phyloP scores from a whole-genome alignment of 2,797 vertebrate species.

The Muraenolepis orangiensis region DNA sequence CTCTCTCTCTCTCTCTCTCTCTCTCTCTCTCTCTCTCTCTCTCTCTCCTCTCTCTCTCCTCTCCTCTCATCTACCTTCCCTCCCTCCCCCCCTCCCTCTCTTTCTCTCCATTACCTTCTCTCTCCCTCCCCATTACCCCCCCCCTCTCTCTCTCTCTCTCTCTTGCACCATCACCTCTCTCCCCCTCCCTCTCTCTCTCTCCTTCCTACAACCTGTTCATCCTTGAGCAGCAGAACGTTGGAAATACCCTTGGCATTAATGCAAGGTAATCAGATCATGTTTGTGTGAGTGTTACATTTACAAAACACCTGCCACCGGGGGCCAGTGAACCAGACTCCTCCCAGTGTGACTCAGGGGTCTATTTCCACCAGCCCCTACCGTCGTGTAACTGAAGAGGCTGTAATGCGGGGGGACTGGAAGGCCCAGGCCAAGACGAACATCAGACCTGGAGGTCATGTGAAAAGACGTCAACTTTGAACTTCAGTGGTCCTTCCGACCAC shows the following conservation, averaged over 20 bases:
- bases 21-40: too few relatives aligned
- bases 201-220: background rate
- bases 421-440: slow-evolving; percentile 45
- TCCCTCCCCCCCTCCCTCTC: too few relatives aligned
- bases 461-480: slow-evolving; percentile 19
- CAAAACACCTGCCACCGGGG: slow-evolving; percentile 33
- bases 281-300: slow-evolving; percentile 28
- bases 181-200: too few relatives aligned
- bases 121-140: too few relatives aligned
- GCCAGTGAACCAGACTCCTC: too few relatives aligned
- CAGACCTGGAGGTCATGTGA: slow-evolving; percentile 49
- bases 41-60: too few relatives aligned
- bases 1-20: too few relatives aligned
- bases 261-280: background rate
- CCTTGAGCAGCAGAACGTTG: background rate
- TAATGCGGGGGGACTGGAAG: slow-evolving; percentile 58
- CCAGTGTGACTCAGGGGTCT: slow-evolving; percentile 18
- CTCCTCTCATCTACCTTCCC: too few relatives aligned
- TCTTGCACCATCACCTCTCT: too few relatives aligned
- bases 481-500: too few relatives aligned
- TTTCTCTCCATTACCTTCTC: too few relatives aligned
- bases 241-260: background rate
- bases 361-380: slow-evolving; percentile 57
- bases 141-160: too few relatives aligned
- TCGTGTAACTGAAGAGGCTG: slow-evolving; percentile 65